These are phyloP conservation scores for Mactromeris polynyma DNA, from an alignment of 2,888 invertebrate genomes.

Conservation along the genomic window DNA sequence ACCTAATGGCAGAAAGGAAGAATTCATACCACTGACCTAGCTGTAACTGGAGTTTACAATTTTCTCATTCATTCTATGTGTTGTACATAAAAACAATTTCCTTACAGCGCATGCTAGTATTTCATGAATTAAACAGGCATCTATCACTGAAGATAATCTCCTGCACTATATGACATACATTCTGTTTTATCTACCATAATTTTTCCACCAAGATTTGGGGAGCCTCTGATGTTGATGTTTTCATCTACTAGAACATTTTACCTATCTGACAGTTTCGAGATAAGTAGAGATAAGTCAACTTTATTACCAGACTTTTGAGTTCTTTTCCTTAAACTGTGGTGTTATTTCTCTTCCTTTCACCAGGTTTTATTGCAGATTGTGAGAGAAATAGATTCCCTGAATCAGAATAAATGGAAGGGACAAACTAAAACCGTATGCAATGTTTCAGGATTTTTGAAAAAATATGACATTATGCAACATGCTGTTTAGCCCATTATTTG, in stretches of 20 bases:
- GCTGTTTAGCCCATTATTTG: too few species aligned
- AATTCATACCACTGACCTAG: too few species aligned
- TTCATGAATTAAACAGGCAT: neutral
- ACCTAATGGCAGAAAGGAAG: too few species aligned
- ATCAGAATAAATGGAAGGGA: too few species aligned
- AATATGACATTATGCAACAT: too few species aligned
- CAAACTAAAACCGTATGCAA: too few species aligned
- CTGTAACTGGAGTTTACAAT: too few species aligned
- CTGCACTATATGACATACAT: conserved; percentile 27
- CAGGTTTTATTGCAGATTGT: neutral
- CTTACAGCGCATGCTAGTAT: too few species aligned
- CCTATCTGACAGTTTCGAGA: conserved; percentile 37
- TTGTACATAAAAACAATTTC: too few species aligned
- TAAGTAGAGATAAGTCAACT: conserved; percentile 25
- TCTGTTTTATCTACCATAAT: conserved; percentile 15
- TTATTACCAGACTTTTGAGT: conserved; percentile 29
- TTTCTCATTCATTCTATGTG: too few species aligned
- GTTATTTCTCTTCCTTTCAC: conserved; percentile 26
- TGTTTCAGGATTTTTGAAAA: too few species aligned
- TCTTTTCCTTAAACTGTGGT: neutral
- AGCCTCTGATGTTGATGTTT: conserved; percentile 50
- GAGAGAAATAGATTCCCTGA: neutral
- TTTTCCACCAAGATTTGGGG: conserved; percentile 28
- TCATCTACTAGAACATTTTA: conserved; percentile 35
- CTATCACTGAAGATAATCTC: conserved; percentile 27